Evolutionary conservation across 1,140 invertebrate genomes (phyloP), one percentile per base, ranked within the genome.

Genomic region (Polyergus mexicanus): DNA sequence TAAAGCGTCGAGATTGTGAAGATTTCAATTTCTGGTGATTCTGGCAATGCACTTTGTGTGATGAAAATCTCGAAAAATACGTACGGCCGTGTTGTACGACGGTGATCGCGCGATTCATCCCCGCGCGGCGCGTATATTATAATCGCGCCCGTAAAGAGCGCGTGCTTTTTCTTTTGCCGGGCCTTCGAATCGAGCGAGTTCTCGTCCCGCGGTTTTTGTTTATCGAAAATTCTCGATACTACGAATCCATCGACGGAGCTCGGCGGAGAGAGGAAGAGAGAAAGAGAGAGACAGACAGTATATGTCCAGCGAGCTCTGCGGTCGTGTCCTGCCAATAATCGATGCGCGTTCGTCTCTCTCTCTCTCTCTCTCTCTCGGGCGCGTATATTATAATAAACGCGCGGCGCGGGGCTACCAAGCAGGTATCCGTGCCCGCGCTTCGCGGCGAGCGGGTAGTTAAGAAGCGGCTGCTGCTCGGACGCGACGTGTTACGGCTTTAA

Each of bases 401-500:
- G 89, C 54, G 88, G 54, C 77, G 69, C 76, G 68, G 47, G 47
- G 88, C 89, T 86, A 88, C 89, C 86, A 86, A 88, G 77, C 88
- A 77, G 83, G 76, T 83, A 87, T 87, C 84, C 75, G 41, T 35
- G n/a, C 2, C 32, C 56, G 69, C 84, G 84, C 72, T 51, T 81
- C 69, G 77, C 54, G 72, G 83, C 90, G 88, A 91, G 88, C 89
- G 85, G 91, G 90, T 91, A 92, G 93, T 94, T 94, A 92, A 93
- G 93, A 93, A 92, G 92, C 91, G 92, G 91, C 92, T 92, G 90
- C 90, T 89, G 87, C 76, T 90, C 87, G 86, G 88, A 92, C 90
- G 92, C 91, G 91, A 94, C 93, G 93, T 91, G 92, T 94, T 94
- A 94, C 91, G 88, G 89, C 91, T 92, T 93, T 93, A 94, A 94